Conservation (phyloP, 2,113 vertebrate genomes). For the Mus spicilegus region DNA sequence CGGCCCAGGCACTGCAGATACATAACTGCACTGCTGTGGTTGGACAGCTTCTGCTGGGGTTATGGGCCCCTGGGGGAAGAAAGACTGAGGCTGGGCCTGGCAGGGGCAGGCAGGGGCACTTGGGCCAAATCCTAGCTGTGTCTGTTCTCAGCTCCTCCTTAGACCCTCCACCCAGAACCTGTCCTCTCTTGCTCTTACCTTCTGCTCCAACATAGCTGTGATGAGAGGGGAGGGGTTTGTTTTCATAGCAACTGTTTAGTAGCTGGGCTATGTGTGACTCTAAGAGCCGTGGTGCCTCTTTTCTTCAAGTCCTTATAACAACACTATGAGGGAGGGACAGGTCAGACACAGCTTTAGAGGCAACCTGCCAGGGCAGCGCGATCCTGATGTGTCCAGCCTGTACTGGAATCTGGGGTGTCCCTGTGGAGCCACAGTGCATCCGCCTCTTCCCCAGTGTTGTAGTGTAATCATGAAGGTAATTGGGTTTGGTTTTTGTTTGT, state of each 20-base stretch:
- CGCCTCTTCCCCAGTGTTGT: not conserved
- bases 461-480: not conserved
- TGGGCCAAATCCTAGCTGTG: not conserved
- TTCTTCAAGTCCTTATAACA: not conserved
- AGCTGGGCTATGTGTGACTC: not conserved
- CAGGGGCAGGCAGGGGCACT: no score
- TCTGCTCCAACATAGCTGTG: not conserved
- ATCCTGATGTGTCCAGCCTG: not conserved
- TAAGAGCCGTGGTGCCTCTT: not conserved
- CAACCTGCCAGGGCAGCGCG: rapidly evolving
- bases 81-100: not conserved
- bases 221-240: not conserved
- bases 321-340: no score
- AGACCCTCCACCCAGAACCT: not conserved
- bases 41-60: not conserved
- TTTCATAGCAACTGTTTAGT: not conserved
- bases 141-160: not conserved
- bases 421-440: rapidly evolving
- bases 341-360: rapidly evolving
- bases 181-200: not conserved
- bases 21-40: rapidly evolving
- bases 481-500: not conserved
- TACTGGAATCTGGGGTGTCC: not conserved
- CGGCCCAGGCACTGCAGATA: not conserved
- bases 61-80: not conserved